Percentiles rank a stretch among this genome's conserved stretches.
Conservation (phyloP, 2,113 vertebrate species). For the Rhabdornis inornatus region DNA sequence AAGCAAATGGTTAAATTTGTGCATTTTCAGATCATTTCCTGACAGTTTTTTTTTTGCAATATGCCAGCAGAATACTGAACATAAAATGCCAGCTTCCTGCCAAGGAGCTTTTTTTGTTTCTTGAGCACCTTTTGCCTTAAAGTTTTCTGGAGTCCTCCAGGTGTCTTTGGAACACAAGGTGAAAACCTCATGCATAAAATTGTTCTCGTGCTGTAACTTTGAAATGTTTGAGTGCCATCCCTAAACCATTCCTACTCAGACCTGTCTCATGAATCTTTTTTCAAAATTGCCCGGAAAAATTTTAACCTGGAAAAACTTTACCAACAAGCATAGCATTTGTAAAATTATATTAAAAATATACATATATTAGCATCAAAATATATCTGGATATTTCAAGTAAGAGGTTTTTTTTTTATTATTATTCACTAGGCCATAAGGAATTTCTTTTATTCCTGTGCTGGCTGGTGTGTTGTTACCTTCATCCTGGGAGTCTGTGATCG, state of each 20-base stretch:
- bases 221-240: neutral
- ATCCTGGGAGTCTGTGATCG: conserved; percentile 76
- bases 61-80: neutral
- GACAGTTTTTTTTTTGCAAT: neutral
- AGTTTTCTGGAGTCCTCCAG: neutral
- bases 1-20: neutral
- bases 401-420: neutral
- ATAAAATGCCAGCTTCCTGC: neutral
- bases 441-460: conserved; percentile 76
- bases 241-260: neutral
- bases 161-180: neutral
- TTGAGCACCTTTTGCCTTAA: neutral
- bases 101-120: neutral
- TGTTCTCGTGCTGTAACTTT: neutral
- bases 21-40: neutral
- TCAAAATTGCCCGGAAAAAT: neutral
- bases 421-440: conserved; percentile 66
- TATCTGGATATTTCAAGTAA: neutral
- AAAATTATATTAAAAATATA: neutral
- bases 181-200: neutral
- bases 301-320: neutral
- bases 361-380: neutral
- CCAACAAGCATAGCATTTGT: too few relatives aligned
- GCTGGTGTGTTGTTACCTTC: conserved; percentile 79
- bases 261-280: neutral